phyloP scores from a whole-genome alignment of 2,113 vertebrate species.

The Colinus virginianus region DNA sequence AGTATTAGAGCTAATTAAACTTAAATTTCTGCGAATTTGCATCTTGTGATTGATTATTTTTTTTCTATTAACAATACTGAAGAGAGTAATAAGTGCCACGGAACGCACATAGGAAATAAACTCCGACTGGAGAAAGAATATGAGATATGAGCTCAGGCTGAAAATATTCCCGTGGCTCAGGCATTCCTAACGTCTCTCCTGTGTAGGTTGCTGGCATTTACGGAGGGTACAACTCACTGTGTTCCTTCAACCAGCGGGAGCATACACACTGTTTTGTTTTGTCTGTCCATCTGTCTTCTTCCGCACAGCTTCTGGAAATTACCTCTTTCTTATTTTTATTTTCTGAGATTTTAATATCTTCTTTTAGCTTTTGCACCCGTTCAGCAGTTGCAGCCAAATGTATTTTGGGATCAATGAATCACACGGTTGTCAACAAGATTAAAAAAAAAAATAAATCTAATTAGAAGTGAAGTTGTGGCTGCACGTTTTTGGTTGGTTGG shows the following conservation, averaged over 20 bases:
- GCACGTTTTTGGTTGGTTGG: neutral
- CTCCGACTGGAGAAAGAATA: neutral
- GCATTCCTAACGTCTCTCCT: neutral
- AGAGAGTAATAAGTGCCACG: neutral
- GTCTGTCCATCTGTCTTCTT: neutral
- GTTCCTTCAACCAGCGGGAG: neutral
- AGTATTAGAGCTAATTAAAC: neutral
- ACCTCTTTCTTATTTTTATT: neutral
- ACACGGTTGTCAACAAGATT: neutral
- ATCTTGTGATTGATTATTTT: neutral
- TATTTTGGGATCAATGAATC: neutral
- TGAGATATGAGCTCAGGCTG: neutral
- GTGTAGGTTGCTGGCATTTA: constrained; percentile 35
- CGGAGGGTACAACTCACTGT: neutral
- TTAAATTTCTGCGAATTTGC: neutral
- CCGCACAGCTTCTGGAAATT: neutral
- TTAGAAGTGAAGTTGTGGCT: neutral
- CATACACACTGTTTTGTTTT: neutral
- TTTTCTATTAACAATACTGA: neutral
- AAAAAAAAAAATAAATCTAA: neutral
- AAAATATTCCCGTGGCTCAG: neutral
- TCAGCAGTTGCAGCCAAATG: neutral
- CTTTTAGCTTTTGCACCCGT: neutral
- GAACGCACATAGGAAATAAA: neutral
- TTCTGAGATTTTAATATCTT: neutral